Evolutionary conservation across 2,113 vertebrate genomes (phyloP), one percentile per base, ranked within the genome.

Genomic region (Siniperca knerii): DNA sequence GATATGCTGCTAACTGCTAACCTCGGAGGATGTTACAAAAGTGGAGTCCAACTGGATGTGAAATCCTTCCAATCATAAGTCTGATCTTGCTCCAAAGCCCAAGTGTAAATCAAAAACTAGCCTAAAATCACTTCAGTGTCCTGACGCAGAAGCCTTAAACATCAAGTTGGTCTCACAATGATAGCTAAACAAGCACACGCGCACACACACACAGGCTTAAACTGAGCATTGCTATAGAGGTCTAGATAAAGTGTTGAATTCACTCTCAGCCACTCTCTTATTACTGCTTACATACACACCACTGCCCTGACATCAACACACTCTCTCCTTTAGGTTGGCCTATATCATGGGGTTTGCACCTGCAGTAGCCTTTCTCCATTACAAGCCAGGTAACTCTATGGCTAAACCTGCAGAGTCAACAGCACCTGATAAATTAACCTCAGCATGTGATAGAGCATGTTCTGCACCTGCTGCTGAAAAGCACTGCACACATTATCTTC

Each of bases 331-430:
- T 4, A 23, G 18, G 40, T 4, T 83, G 90, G 82, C 88, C 90
- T 69, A 85, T 3, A 88, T 85, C 42, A 66, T 3, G 18, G 11
- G 25, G 40, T 60, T 6, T 70, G 66, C 89, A 91, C 61, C 90
- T 92, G 90, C 89, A 60, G 74, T 4, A 50, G 78, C 65, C 46
- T 68, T 48, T 57, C 62, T 62, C 7, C 79, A 15, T 40, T 50
- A 25, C 6, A 2, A 35, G 33, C 23, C 71, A 42, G 0, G 18
- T 42, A 9, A 60, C 48, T 40, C 42, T 9, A 3, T 1, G 6
- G 35, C 55, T 16, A 7, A 75, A 73, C 29, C 82, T 90, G 91
- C 87, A 67, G 80, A 54, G 79, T 89, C 86, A 82, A 67, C 84
- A 77, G 62, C 74, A 16, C 1, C 81, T 77, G 77, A 81, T 89